Conservation (phyloP, 2,888 invertebrate species). For the Amiota communis region DNA sequence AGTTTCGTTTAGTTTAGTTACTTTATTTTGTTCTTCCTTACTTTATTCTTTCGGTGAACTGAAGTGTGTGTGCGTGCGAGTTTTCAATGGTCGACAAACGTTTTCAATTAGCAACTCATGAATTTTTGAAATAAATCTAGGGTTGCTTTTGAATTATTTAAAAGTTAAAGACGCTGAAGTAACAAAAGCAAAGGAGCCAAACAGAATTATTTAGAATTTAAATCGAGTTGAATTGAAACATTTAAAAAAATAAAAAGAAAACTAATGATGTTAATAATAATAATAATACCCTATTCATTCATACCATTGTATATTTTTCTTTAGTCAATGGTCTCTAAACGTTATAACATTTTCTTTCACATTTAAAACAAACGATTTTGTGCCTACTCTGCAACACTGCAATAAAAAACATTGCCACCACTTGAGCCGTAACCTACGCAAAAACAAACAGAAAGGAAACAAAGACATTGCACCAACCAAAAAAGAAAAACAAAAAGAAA, state of each 20-base stretch:
- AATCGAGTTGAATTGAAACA: too few relatives aligned
- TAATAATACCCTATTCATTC: not conserved
- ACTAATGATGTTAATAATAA: not conserved
- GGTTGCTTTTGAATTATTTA: slow-evolving; percentile 62
- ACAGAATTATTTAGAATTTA: too few relatives aligned
- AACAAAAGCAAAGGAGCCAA: too few relatives aligned
- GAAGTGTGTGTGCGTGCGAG: slow-evolving; percentile 28
- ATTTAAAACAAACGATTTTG: not conserved
- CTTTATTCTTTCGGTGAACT: too few relatives aligned
- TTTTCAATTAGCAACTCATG: slow-evolving; percentile 72
- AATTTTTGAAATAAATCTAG: slow-evolving; percentile 61
- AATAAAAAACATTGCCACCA: too few relatives aligned
- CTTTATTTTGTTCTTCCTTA: too few relatives aligned
- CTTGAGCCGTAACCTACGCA: slow-evolving; percentile 13
- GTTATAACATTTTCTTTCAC: slow-evolving; percentile 25
- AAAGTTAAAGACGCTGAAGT: slow-evolving; percentile 30
- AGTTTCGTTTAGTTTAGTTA: too few relatives aligned
- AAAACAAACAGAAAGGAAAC: slow-evolving; percentile 35
- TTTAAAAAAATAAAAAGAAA: not conserved
- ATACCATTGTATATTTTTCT: too few relatives aligned
- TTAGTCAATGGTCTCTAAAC: too few relatives aligned
- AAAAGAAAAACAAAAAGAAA: too few relatives aligned
- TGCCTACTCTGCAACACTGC: not conserved
- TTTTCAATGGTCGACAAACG: slow-evolving; percentile 64
- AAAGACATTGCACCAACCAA: slow-evolving; percentile 37